phyloP scores from a whole-genome alignment of 2,888 invertebrate species.

The Ernsta delagoae region DNA sequence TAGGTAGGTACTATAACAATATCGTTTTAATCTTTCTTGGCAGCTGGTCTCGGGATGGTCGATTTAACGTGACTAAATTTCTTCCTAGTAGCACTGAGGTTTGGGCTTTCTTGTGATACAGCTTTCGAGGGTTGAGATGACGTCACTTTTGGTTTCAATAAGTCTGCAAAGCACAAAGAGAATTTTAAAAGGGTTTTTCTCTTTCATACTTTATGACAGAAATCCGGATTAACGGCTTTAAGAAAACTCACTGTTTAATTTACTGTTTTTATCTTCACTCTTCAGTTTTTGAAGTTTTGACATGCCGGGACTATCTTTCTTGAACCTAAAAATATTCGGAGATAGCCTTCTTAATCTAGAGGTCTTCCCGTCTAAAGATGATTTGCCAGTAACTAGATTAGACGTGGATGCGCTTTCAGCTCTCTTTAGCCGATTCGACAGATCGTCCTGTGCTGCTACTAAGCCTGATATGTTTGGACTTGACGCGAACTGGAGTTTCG shows the following conservation, averaged over 20 bases:
- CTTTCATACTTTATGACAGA: too few species aligned
- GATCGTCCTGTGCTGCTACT: constrained; percentile 51
- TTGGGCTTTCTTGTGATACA: constrained; percentile 57
- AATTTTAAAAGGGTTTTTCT: too few species aligned
- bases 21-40: constrained; percentile 59
- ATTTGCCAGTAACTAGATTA: constrained; percentile 51
- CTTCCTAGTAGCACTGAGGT: constrained; percentile 60
- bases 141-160: constrained; percentile 64
- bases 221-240: background rate
- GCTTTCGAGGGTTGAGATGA: constrained; percentile 55
- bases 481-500: constrained; percentile 70
- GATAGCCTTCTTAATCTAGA: constrained; percentile 65
- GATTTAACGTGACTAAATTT: constrained; percentile 76
- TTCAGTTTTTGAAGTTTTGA: constrained; percentile 53
- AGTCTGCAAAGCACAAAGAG: constrained; percentile 53
- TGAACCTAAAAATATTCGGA: constrained; percentile 64
- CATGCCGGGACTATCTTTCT: constrained; percentile 50
- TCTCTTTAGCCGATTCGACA: constrained; percentile 57
- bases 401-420: constrained; percentile 70
- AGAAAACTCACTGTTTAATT: constrained; percentile 61
- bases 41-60: constrained; percentile 67
- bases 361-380: constrained; percentile 53
- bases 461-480: constrained; percentile 70
- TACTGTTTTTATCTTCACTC: constrained; percentile 50
- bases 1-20: background rate